These are phyloP conservation scores for Drosophila emarginata DNA, from an alignment of 2,888 invertebrate genomes.

Conservation along the genomic window DNA sequence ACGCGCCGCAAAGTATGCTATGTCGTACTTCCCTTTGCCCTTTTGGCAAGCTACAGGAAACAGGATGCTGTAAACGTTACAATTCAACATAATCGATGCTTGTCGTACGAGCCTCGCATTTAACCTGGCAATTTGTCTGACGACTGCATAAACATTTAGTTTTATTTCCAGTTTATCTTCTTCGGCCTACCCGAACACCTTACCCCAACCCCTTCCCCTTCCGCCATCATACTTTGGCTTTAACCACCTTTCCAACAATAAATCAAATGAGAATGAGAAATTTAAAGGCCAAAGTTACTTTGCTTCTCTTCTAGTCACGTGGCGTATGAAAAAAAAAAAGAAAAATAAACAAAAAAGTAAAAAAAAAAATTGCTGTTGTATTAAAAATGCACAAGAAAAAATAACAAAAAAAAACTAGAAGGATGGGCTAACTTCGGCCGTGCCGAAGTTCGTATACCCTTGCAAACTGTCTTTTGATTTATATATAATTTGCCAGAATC, in stretches of 20 bases:
- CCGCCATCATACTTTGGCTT: background rate
- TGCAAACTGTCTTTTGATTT: no score
- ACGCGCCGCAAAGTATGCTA: slow-evolving; percentile 72
- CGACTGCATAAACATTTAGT: slow-evolving; percentile 69
- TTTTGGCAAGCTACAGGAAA: slow-evolving; percentile 60
- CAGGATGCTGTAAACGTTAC: slow-evolving; percentile 72
- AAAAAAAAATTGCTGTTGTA: slow-evolving; percentile 6
- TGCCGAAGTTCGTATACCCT: no score
- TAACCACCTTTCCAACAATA: slow-evolving; percentile 28
- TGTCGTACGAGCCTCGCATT: slow-evolving; percentile 74
- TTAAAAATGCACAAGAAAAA: slow-evolving; percentile 8
- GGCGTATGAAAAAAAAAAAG: slow-evolving; percentile 6
- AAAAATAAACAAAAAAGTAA: slow-evolving; percentile 6
- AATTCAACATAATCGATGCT: slow-evolving; percentile 76
- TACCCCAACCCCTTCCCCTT: background rate
- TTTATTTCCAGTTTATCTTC: slow-evolving; percentile 68
- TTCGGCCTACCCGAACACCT: background rate
- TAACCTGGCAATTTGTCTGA: slow-evolving; percentile 71
- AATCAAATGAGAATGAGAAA: slow-evolving; percentile 47
- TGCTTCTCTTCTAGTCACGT: slow-evolving; percentile 15
- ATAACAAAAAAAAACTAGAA: background rate
- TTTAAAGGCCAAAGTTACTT: slow-evolving; percentile 14
- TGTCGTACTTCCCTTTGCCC: slow-evolving; percentile 56
- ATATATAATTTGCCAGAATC: no score
- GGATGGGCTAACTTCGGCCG: no score